These are phyloP conservation scores for Apostichopus japonicus DNA, from an alignment of 35 echinoderm and acorn worm species.

Conservation along the genomic window DNA sequence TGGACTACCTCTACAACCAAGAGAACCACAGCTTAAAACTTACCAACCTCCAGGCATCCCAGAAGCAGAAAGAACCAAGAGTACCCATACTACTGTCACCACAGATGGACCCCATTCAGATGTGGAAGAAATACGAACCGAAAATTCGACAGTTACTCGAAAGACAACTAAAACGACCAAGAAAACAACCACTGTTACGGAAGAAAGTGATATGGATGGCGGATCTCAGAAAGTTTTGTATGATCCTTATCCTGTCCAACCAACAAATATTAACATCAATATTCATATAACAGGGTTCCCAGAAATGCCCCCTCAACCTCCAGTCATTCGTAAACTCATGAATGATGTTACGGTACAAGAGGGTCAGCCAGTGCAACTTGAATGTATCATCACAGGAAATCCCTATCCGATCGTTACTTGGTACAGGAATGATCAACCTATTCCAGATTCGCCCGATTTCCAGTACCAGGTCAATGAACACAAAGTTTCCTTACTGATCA, in stretches of 20 bases:
- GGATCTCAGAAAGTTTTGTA: conserved; percentile 16
- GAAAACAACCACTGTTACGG: conserved; percentile 91
- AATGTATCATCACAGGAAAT: conserved; percentile 89
- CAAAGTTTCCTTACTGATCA: conserved; percentile 81
- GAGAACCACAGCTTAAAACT: not conserved
- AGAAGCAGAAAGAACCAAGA: not conserved
- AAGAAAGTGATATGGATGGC: conserved; percentile 80
- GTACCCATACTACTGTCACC: conserved; percentile 55
- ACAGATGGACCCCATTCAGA: conserved; percentile 75
- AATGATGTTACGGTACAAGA: conserved; percentile 70
- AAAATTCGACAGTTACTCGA: conserved; percentile 60
- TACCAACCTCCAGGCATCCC: not conserved
- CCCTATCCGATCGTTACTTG: conserved; percentile 86
- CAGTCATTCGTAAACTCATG: conserved; percentile 69
- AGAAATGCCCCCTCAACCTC: conserved; percentile 77
- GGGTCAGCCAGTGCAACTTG: conserved; percentile 75
- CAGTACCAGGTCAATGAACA: conserved; percentile 92
- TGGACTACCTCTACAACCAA: conserved; percentile 41
- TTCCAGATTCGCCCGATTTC: conserved; percentile 89
- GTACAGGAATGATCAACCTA: conserved; percentile 77
- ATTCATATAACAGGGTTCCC: conserved; percentile 78
- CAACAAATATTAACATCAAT: conserved; percentile 82
- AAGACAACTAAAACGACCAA: conserved; percentile 78
- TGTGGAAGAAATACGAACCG: conserved; percentile 72
- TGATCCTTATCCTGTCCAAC: conserved; percentile 23